Base-by-base conservation (phyloP, 2,113 vertebrate species). In the Pongo abelii region DNA sequence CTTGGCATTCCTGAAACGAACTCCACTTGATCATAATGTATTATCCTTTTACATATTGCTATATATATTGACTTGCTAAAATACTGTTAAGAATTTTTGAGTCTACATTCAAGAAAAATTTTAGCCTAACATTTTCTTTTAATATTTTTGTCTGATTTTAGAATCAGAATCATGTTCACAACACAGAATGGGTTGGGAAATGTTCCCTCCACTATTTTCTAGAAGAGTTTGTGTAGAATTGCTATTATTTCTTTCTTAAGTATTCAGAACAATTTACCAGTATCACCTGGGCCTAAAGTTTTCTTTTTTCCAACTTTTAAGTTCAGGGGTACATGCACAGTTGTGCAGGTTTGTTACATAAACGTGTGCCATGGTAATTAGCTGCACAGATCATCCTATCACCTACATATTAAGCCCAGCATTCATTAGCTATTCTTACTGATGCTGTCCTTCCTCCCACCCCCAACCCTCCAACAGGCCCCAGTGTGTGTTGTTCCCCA, bases 31-130 rank as follows among this genome's bases (percentile, higher is more conserved):
- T 85, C 5, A 50, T 48, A 94, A 72, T 52, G 22, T 35, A 70
- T 91, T 81, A 69, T 74, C 32, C 17, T 72, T 84, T 55, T 74
- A 67, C 8, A 80, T 59, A 59, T 43, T 78, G n/a, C 35, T 69
- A 91, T n/a, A 40, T 64, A 64, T 89, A 70, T 38, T 79, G 22
- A 94, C 75, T 79, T 96, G 40, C n/a, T 83, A 88, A 89, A 89
- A 94, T 85, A 84, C 32, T 90, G 27, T 70, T 69, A 78, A 96
- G 20, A 43, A 93, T 61, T 85, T 93, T 84, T 80, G 6, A 78
- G 52, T 91, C 27, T 91, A 59, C 23, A 72, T 69, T 86, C 30
- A 81, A 20, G 23, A 79, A 86, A 85, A 57, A 14, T 61, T 70
- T 57, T 69, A 22, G 43, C 48, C 30, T 84, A 92, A n/a, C 70